Evolutionary conservation across 1,140 invertebrate species (phyloP), one percentile per base, ranked within the genome.

Genomic region (Cydia fagiglandana): DNA sequence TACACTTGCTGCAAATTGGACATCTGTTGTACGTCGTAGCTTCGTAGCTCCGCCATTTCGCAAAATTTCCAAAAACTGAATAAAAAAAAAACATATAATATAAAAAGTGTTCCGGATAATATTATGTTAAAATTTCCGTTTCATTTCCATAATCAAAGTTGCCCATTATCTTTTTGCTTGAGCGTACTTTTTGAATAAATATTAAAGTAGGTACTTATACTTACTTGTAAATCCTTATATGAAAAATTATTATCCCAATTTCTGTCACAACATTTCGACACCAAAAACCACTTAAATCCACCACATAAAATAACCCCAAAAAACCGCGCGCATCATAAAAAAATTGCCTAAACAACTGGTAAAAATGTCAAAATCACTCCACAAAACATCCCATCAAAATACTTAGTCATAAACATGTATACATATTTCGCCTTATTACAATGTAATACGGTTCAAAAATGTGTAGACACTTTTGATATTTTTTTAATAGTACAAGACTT

Each of bases 281-380:
- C 56, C 56, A 61, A 61, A 61, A 61, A 61, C 56, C 56, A 61
- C 56, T 61, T 61, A 61, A 24, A 61, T 7, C 17, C 24, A 28
- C 73, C 45, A n/a, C 64, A 53, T 73, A 73, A 61, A 61, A 61
- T 34, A 24, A 38, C 66, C 70, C 41, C 70, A 86, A 83, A 85
- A 80, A 84, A 80, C 83, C 80, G 61, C 82, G 76, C 4, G 73
- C 34, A 66, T 74, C 68, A 78, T 80, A 77, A 78, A 81, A 70
- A 76, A 77, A 85, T 81, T 83, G 77, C 76, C 78, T 68, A 84
- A 85, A 84, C 84, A 85, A 84, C 81, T 85, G 84, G 79, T 79
- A 78, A 80, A 47, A 81, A 81, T 61, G 20, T 12, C 56, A 20
- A 24, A 47, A 61, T 61, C 2, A 17, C 20, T 20, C 1, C 56